A percentile compares a stretch with the other conserved stretches of the same genome.
phyloP scores from a whole-genome alignment of 2,888 invertebrate genomes.

The Diadegma fenestrale region DNA sequence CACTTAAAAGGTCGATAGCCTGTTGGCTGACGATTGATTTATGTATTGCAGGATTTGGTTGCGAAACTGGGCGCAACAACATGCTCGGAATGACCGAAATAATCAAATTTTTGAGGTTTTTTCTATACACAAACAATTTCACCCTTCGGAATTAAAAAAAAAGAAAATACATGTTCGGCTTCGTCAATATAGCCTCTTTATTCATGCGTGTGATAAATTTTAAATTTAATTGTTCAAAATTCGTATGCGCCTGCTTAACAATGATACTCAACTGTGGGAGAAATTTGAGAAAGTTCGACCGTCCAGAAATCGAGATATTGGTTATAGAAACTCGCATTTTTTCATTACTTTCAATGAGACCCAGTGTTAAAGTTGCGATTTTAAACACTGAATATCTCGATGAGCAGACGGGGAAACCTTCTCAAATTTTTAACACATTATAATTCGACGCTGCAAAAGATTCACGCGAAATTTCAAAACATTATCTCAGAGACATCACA shows the following conservation, averaged over 20 bases:
- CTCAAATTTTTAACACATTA: neutral
- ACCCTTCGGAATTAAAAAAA: neutral
- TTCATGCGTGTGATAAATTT: no score
- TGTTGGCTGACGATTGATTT: no score
- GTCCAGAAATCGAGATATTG: neutral
- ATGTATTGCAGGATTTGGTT: no score
- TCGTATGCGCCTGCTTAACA: neutral
- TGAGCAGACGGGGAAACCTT: neutral
- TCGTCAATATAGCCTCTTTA: neutral
- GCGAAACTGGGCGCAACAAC: no score
- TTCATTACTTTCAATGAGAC: neutral
- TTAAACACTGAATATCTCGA: neutral
- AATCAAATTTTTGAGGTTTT: neutral
- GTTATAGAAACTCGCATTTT: neutral
- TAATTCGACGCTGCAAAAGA: neutral
- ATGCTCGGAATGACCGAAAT: neutral
- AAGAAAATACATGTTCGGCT: neutral
- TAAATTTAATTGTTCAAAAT: neutral
- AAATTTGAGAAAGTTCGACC: neutral
- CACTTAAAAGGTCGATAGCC: no score
- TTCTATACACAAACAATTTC: neutral
- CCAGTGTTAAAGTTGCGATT: neutral
- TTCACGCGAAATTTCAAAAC: constrained; percentile 1
- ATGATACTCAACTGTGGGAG: neutral
- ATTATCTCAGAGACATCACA: neutral